Conservation (phyloP, 2,113 vertebrate species). For the Dicrurus megarhynchus region DNA sequence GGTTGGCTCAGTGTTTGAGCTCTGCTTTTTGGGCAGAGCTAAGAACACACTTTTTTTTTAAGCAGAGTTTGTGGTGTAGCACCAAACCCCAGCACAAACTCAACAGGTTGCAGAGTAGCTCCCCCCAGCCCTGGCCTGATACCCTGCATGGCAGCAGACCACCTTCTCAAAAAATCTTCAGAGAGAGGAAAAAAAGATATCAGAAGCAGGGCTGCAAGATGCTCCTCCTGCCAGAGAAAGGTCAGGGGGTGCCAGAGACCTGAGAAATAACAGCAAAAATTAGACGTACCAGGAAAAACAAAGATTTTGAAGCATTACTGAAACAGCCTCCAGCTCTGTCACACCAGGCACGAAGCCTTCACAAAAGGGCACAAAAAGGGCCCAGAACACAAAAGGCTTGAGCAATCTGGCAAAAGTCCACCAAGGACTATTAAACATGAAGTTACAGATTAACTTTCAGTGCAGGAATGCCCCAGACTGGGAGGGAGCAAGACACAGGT, state of each 20-base stretch:
- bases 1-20: neutral
- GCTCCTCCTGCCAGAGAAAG: neutral
- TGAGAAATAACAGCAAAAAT: neutral
- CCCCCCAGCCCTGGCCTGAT: neutral
- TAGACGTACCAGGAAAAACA: accelerated
- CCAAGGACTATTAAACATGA: neutral
- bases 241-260: neutral
- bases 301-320: neutral
- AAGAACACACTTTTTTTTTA: neutral
- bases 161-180: neutral
- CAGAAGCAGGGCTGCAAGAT: neutral
- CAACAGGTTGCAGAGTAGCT: neutral
- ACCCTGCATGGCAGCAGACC: neutral
- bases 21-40: neutral
- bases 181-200: too few relatives aligned
- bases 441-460: neutral
- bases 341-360: neutral
- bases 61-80: neutral
- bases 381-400: neutral
- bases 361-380: accelerated
- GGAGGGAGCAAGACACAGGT: neutral
- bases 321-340: neutral
- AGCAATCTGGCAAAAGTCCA: neutral
- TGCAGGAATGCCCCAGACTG: neutral
- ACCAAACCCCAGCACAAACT: neutral